phyloP scores from a whole-genome alignment of 2,888 invertebrate genomes.

The Xylocampa areola region DNA sequence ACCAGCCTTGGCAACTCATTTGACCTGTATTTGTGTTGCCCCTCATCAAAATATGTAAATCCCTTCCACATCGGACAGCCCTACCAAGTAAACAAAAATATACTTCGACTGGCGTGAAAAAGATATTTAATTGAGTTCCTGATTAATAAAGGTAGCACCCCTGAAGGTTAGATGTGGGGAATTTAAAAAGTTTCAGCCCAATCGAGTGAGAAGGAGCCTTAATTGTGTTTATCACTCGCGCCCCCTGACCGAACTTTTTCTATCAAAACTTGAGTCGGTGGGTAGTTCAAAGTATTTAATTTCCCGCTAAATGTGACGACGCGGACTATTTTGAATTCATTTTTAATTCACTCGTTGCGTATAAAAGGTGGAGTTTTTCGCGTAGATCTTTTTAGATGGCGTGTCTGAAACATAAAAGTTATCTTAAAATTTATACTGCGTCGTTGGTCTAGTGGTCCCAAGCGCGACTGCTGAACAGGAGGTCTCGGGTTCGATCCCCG shows the following conservation, averaged over 20 bases:
- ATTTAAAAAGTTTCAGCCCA: constrained; percentile 75
- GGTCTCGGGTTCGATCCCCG: no score
- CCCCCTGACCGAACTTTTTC: constrained; percentile 80
- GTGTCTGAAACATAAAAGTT: constrained; percentile 17
- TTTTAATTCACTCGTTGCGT: constrained; percentile 62
- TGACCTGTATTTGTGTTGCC: constrained; percentile 44
- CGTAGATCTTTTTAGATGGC: constrained; percentile 30
- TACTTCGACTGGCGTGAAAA: constrained; percentile 55
- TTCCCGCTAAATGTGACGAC: constrained; percentile 79
- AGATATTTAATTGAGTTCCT: constrained; percentile 71
- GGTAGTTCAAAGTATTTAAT: constrained; percentile 83
- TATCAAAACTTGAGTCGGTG: constrained; percentile 82
- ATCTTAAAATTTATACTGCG: constrained; percentile 17
- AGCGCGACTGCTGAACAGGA: not conserved
- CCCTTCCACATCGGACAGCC: constrained; percentile 48
- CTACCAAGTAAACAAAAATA: constrained; percentile 66
- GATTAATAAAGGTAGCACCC: constrained; percentile 72
- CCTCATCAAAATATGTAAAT: constrained; percentile 64
- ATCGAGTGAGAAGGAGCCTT: constrained; percentile 75
- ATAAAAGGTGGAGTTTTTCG: constrained; percentile 43
- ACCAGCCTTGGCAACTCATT: constrained; percentile 45
- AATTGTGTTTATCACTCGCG: constrained; percentile 84
- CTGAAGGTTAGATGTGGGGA: constrained; percentile 63
- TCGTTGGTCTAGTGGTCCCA: not conserved
- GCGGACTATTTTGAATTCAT: constrained; percentile 76